Base-by-base conservation (phyloP, 1,140 invertebrate genomes). In the Cephus cinctus region DNA sequence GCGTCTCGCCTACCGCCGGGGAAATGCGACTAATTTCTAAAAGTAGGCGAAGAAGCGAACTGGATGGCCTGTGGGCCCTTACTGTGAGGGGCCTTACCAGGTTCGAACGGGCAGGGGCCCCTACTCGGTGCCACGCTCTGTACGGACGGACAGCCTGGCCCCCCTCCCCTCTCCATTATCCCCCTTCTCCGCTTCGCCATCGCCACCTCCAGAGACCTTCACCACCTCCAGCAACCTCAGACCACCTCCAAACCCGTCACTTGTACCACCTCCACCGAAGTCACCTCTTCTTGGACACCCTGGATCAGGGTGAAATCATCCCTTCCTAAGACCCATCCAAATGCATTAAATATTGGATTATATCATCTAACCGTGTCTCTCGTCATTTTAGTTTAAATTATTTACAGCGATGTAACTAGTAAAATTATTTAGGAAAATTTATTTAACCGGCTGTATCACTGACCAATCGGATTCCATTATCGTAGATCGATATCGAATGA, bases 51-150 rank as follows among this genome's bases (percentile, higher is more conserved):
- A 67, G 68, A 63, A 67, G 63, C 63, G 65, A 65, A 65, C 71
- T 70, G 67, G 63, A 63, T 71, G 69, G 59, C 68, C 64, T 69
- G 61, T 67, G 56, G 67, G 69, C 67, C 71, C 68, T 71, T 70
- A 73, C 71, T 73, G 70, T 57, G 62, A 59, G 61, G 68, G 69
- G 69, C 64, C 69, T 68, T 61, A 60, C 52, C 38, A 25, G 42
- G 47, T 49, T 39, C 36, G 50, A 43, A 47, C 58, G 35, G 56
- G 48, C 52, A 46, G 41, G 56, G 53, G 50, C 68, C 65, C 68
- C 68, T 64, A 61, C 44, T 54, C 42, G 12, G 36, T 12, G 23
- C 47, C 11, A 11, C 21, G 42, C 35, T 21, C 25, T 23, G 30
- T 19, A 18, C 43, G 42, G 42, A 44, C 55, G 31, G 16, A 50